These are phyloP conservation scores for Agriopis marginaria DNA, from an alignment of 2,888 invertebrate genomes.

Conservation along the genomic window DNA sequence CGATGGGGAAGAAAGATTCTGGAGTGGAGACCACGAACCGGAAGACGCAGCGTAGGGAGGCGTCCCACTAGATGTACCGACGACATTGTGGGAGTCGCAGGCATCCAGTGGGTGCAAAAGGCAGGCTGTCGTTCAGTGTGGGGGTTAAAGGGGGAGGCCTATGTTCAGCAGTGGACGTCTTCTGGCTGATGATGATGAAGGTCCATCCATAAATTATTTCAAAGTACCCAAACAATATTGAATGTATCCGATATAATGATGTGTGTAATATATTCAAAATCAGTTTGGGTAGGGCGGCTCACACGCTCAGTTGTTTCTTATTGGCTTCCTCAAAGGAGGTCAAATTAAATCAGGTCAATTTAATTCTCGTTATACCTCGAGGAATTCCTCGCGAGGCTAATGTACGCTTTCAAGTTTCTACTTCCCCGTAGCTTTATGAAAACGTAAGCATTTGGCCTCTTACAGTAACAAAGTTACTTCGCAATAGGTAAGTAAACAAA, in stretches of 20 bases:
- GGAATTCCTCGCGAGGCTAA: slow-evolving; percentile 51
- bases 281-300: slow-evolving; percentile 19
- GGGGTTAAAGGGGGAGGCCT: no score
- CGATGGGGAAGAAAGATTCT: no score
- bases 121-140: no score
- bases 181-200: no score
- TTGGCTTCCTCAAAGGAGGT: slow-evolving; percentile 35
- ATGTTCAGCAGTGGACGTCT: no score
- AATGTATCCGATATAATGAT: slow-evolving; percentile 8
- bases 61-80: no score
- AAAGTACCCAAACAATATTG: slow-evolving; percentile 11
- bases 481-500: slow-evolving; percentile 9
- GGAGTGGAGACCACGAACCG: no score
- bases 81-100: no score
- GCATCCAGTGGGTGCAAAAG: no score
- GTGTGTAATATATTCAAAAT: slow-evolving; percentile 28
- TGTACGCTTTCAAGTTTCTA: slow-evolving; percentile 51
- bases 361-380: slow-evolving; percentile 51
- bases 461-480: slow-evolving; percentile 13
- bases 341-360: slow-evolving; percentile 55
- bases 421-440: slow-evolving; percentile 35
- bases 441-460: slow-evolving; percentile 24
- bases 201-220: slow-evolving; percentile 6
- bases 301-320: slow-evolving; percentile 34
- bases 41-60: no score